Percentiles rank a stretch among this genome's conserved stretches.
Evolutionary conservation across 2,888 invertebrate species (phyloP).

Genomic region (Drosophila multiciliata): DNA sequence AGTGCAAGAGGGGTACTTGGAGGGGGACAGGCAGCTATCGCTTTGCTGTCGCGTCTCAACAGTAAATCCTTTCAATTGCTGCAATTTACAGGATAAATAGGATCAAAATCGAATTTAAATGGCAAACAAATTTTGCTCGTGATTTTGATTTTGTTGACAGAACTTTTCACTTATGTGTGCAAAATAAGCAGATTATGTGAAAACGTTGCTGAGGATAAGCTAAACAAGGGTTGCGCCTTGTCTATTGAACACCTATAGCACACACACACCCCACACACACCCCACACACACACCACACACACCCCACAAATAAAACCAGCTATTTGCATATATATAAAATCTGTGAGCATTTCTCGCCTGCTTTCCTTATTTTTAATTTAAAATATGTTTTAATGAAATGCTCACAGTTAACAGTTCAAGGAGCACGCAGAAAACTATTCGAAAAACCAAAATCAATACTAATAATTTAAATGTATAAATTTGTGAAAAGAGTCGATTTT

Average conservation of each 20-base stretch:
- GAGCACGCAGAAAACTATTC: conserved; percentile 47
- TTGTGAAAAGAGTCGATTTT: conserved; percentile 63
- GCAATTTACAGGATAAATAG: conserved; percentile 83
- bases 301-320: background rate
- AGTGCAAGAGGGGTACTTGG: background rate
- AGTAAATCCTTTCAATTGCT: conserved; percentile 83
- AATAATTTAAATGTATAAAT: conserved; percentile 27
- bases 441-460: conserved; percentile 31
- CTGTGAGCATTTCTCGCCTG: background rate
- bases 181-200: conserved; percentile 76
- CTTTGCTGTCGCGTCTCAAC: conserved; percentile 36
- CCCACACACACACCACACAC: conserved; percentile 9
- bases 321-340: conserved; percentile 35
- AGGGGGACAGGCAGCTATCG: background rate
- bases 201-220: conserved; percentile 42
- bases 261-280: conserved; percentile 18
- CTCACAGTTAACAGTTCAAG: conserved; percentile 52
- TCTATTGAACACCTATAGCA: conserved; percentile 62
- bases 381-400: conserved; percentile 70
- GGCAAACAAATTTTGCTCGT: conserved; percentile 81
- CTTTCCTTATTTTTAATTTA: conserved; percentile 6
- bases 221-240: conserved; percentile 59
- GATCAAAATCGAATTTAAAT: conserved; percentile 84
- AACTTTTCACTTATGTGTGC: conserved; percentile 82
- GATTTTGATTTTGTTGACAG: conserved; percentile 80